Base-by-base conservation (phyloP, 2,888 invertebrate species). In the Synanthedon formicaeformis region DNA sequence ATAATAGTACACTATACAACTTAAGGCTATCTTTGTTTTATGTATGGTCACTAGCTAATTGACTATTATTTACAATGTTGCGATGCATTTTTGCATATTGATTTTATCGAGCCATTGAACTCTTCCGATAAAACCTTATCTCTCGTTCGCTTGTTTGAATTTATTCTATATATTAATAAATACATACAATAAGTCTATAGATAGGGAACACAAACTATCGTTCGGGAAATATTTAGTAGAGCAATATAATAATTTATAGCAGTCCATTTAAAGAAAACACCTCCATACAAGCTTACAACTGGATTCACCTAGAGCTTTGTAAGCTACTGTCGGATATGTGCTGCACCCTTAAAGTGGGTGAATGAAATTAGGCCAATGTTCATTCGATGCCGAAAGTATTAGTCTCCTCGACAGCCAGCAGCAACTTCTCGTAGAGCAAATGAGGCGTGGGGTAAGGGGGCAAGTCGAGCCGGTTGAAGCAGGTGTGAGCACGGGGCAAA, bases 311-410 rank as follows among this genome's bases (percentile, higher is more conserved):
- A 10, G 34, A 34, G 34, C 34, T 6, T 10, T 34, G 8, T 10
- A 13, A 14, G n/a, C 45, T 13, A n/a, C 13, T 45, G 45, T 34
- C 34, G 34, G 27, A 34, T 34, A 34, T 34, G 34, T 34, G 34
- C 10, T 2, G 34, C 1, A 34, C 10, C 10, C 2, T 34, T 34
- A 34, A 23, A 3, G 8, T 34, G 34, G 34, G 8, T 34, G 34
- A 34, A 34, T 14, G 0, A 54, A 40, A 34, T 45, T 51, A 48
- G n/a, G 40, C 48, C 40, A n/a, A 3, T 40, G 52, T 65, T 91
- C 91, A 96, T 85, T 98, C 97, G 69, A 98, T 98, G 69, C 97
- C 97, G 81, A 97, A 98, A 2, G 97, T 97, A 79, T 96, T 96
- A 27, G 97, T 97, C 80, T 98, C 98, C 76, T 97, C 97, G 41